These are phyloP conservation scores for Elmis aenea DNA, from an alignment of 2,888 invertebrate genomes.

Conservation along the genomic window DNA sequence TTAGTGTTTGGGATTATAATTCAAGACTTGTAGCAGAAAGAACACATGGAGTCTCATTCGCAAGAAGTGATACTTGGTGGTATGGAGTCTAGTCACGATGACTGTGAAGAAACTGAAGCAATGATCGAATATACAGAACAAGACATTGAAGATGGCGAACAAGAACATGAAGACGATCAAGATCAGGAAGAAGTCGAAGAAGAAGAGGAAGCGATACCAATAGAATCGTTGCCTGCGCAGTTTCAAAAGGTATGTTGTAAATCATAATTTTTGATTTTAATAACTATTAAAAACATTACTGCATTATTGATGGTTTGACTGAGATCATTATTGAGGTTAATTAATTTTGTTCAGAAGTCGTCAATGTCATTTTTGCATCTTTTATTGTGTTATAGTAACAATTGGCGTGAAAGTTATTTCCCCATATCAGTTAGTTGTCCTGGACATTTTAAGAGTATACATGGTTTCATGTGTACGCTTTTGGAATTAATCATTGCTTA, in stretches of 20 bases:
- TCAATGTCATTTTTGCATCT: too few species aligned
- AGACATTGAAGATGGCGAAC: constrained; percentile 24
- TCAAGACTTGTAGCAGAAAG: constrained; percentile 15
- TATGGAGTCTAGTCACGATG: background rate
- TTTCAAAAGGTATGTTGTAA: constrained; percentile 33
- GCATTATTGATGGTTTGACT: background rate
- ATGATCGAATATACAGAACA: constrained; percentile 19
- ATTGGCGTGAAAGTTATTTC: too few species aligned
- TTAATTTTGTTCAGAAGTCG: too few species aligned
- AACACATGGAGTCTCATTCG: background rate
- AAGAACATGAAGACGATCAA: constrained; percentile 26
- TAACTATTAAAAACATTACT: background rate
- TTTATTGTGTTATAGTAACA: too few species aligned
- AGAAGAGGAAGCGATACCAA: constrained; percentile 27
- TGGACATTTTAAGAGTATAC: too few species aligned
- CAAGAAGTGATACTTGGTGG: background rate
- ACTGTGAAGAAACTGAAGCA: constrained; percentile 22
- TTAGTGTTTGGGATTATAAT: background rate
- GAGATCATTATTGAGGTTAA: too few species aligned
- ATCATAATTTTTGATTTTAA: too few species aligned
- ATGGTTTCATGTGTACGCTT: too few species aligned
- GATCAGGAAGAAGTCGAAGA: constrained; percentile 34
- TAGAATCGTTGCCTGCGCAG: constrained; percentile 27
- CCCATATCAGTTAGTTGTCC: too few species aligned
- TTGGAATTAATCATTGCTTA: too few species aligned